phyloP scores from a whole-genome alignment of 2,797 vertebrate species.

The Myotis vivesi region DNA sequence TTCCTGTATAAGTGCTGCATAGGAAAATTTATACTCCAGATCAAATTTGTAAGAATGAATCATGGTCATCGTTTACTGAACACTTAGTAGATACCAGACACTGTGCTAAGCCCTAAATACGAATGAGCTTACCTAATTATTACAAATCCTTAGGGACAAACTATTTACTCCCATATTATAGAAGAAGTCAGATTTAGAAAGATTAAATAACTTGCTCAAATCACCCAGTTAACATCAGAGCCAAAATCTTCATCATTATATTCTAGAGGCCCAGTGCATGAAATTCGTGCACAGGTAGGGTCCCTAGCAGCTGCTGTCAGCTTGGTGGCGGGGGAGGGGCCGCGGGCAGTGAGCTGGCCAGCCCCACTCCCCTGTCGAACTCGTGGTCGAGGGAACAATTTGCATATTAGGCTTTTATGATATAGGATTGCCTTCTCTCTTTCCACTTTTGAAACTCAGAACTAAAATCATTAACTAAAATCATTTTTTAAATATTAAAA shows the following conservation, averaged over 20 bases:
- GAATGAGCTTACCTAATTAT: constrained; percentile 42
- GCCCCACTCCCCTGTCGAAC: too few species aligned
- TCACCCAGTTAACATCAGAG: not conserved
- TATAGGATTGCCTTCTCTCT: not conserved
- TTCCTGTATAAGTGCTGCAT: not conserved
- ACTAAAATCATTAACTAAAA: constrained; percentile 34
- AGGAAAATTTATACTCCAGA: not conserved
- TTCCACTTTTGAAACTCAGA: constrained; percentile 34
- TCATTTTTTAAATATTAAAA: constrained; percentile 9
- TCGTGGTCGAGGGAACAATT: too few species aligned
- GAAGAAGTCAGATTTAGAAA: not conserved
- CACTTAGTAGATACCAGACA: not conserved
- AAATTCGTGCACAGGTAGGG: too few species aligned
- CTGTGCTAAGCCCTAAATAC: not conserved
- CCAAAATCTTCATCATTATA: constrained; percentile 27
- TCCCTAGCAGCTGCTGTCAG: too few species aligned
- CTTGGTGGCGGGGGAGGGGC: too few species aligned
- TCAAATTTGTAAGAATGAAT: constrained; percentile 1
- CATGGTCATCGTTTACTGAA: not conserved
- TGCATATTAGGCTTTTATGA: too few species aligned
- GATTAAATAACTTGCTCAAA: not conserved
- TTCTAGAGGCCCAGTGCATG: not conserved
- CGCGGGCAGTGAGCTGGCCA: too few species aligned
- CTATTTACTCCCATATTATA: not conserved
- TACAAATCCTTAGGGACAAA: not conserved